Percentiles rank a stretch among this genome's conserved stretches.
These are phyloP conservation scores for Mesorhabditis belari DNA, from an alignment of 2,888 invertebrate species.

Conservation along the genomic window DNA sequence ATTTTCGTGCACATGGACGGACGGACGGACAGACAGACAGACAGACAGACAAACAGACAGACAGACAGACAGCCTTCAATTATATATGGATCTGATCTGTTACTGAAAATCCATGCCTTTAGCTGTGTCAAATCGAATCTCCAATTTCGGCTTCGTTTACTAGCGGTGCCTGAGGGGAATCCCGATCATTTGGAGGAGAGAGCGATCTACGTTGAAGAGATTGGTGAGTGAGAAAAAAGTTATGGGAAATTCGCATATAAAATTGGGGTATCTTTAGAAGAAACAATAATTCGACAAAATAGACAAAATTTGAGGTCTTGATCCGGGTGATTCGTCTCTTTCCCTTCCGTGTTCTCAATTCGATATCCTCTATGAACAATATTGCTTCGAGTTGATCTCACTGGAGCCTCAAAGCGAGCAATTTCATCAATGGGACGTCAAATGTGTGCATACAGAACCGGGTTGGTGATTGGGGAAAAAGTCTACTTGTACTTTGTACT, in stretches of 20 bases:
- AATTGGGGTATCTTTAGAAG: too few relatives aligned
- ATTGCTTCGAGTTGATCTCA: conserved; percentile 46
- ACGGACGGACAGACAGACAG: too few relatives aligned
- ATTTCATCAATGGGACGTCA: conserved; percentile 39
- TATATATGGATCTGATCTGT: too few relatives aligned
- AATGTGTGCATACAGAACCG: conserved; percentile 47
- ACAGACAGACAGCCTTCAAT: too few relatives aligned
- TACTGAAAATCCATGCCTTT: too few relatives aligned
- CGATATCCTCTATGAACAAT: conserved; percentile 45
- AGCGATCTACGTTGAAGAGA: conserved; percentile 21
- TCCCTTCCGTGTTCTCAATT: conserved; percentile 36
- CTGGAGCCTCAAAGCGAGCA: conserved; percentile 24
- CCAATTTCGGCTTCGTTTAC: conserved; percentile 34
- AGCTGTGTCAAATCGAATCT: conserved; percentile 17
- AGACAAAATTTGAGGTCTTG: neutral
- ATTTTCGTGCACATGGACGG: too few relatives aligned
- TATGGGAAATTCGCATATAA: too few relatives aligned
- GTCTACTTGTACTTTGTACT: neutral
- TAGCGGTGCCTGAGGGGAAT: conserved; percentile 32
- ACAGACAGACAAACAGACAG: too few relatives aligned
- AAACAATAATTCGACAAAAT: neutral
- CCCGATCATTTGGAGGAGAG: conserved; percentile 22
- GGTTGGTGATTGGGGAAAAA: conserved; percentile 14
- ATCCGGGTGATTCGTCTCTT: conserved; percentile 12
- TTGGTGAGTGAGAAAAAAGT: too few relatives aligned